These are phyloP conservation scores for Macaria notata DNA, from an alignment of 2,888 invertebrate genomes.

Conservation along the genomic window DNA sequence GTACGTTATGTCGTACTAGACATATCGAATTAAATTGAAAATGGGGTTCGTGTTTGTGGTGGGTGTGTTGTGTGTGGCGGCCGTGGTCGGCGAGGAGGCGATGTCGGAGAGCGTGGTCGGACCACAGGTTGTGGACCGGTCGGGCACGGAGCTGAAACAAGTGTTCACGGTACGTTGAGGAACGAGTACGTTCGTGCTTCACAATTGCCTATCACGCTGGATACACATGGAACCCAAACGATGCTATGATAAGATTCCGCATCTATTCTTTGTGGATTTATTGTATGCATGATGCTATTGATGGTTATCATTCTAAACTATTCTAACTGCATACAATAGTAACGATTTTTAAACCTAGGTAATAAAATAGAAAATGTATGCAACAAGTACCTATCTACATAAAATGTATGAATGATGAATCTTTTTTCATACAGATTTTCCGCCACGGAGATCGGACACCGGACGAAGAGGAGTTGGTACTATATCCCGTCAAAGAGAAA, in stretches of 20 bases:
- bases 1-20: constrained; percentile 46
- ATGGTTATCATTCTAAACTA: too few species aligned
- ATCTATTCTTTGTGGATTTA: background rate
- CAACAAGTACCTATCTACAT: too few species aligned
- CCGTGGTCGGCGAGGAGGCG: constrained; percentile 44
- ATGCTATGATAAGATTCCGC: constrained; percentile 7
- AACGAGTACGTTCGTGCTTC: constrained; percentile 20
- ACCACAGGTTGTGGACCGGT: constrained; percentile 39
- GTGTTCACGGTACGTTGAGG: constrained; percentile 66
- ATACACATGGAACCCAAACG: constrained; percentile 12
- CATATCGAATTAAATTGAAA: constrained; percentile 39
- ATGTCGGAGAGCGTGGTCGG: constrained; percentile 11
- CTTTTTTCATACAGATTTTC: constrained; percentile 75
- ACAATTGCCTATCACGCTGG: constrained; percentile 34
- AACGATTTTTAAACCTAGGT: too few species aligned
- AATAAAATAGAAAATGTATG: too few species aligned
- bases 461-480: constrained; percentile 71
- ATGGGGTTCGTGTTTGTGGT: constrained; percentile 50
- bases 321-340: too few species aligned
- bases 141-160: constrained; percentile 55
- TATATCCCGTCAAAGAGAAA: constrained; percentile 76
- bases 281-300: background rate
- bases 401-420: too few species aligned
- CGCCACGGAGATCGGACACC: constrained; percentile 89
- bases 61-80: constrained; percentile 41